Percentiles rank a stretch among this genome's conserved stretches.
Evolutionary conservation across 2,113 vertebrate genomes (phyloP).

Genomic region (Indicator indicator): DNA sequence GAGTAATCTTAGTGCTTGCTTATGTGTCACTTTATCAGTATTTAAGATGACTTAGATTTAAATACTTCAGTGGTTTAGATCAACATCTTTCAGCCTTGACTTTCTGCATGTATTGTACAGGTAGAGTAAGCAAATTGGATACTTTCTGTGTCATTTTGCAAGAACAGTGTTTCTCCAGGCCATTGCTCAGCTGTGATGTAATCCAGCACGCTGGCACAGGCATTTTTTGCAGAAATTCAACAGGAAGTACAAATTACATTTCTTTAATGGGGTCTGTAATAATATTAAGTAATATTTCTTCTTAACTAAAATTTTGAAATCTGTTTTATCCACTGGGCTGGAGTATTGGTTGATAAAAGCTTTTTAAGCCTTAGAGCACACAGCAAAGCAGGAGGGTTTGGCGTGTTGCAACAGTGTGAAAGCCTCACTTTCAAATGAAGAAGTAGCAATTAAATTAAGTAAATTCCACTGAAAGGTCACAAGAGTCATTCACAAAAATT

Average conservation of each 20-base stretch:
- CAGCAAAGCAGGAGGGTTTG: background rate
- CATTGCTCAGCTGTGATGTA: background rate
- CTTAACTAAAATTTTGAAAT: background rate
- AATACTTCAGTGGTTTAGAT: background rate
- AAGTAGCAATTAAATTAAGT: background rate
- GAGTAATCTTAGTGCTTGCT: background rate
- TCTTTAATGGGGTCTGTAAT: background rate
- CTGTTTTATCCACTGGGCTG: background rate
- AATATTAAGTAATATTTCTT: background rate
- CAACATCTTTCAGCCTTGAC: background rate
- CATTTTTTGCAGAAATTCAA: background rate
- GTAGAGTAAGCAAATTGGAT: background rate
- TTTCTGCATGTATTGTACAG: background rate
- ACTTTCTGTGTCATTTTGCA: background rate
- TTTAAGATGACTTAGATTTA: conserved; percentile 11
- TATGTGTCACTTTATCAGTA: background rate
- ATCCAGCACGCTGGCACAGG: background rate
- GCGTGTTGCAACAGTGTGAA: background rate
- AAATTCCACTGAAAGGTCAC: background rate
- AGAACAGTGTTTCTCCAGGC: background rate
- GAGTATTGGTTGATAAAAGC: background rate
- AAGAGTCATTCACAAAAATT: background rate
- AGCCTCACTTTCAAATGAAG: background rate
- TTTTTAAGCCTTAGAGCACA: background rate
- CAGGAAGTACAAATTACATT: background rate